phyloP scores from a whole-genome alignment of 2,888 invertebrate species.

The Molanna angustata region DNA sequence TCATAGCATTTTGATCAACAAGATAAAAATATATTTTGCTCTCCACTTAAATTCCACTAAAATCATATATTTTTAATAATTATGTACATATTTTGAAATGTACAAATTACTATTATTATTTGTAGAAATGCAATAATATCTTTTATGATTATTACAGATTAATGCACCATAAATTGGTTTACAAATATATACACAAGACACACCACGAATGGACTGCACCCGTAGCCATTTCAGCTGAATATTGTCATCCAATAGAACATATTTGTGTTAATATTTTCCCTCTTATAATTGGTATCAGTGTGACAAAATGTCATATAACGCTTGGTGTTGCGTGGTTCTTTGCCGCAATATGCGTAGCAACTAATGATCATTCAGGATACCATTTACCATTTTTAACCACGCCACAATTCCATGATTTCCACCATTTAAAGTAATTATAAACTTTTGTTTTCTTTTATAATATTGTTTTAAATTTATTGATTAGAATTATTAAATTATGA shows the following conservation, averaged over 20 bases:
- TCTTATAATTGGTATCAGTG: slow-evolving; percentile 70
- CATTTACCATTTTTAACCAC: slow-evolving; percentile 83
- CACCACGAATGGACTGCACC: slow-evolving; percentile 90
- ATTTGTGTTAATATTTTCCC: slow-evolving; percentile 75
- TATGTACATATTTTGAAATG: too few species aligned
- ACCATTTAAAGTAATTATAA: slow-evolving; percentile 83
- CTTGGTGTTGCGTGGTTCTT: slow-evolving; percentile 77
- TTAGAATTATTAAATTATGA: too few species aligned
- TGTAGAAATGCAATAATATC: too few species aligned
- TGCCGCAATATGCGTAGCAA: slow-evolving; percentile 70
- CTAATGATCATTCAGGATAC: slow-evolving; percentile 82
- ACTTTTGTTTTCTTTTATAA: too few species aligned
- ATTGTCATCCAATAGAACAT: slow-evolving; percentile 76
- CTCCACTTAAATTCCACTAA: too few species aligned
- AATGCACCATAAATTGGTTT: slow-evolving; percentile 69
- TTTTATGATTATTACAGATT: too few species aligned
- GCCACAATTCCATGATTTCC: slow-evolving; percentile 84
- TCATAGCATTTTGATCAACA: too few species aligned
- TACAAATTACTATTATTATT: too few species aligned
- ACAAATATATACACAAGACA: slow-evolving; percentile 79
- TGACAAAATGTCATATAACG: slow-evolving; percentile 74
- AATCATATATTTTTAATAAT: too few species aligned
- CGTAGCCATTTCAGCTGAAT: slow-evolving; percentile 76
- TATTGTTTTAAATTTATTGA: too few species aligned
- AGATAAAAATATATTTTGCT: too few species aligned